phyloP scores from a whole-genome alignment of 2,888 invertebrate genomes.

The Leptogaster cylindrica region DNA sequence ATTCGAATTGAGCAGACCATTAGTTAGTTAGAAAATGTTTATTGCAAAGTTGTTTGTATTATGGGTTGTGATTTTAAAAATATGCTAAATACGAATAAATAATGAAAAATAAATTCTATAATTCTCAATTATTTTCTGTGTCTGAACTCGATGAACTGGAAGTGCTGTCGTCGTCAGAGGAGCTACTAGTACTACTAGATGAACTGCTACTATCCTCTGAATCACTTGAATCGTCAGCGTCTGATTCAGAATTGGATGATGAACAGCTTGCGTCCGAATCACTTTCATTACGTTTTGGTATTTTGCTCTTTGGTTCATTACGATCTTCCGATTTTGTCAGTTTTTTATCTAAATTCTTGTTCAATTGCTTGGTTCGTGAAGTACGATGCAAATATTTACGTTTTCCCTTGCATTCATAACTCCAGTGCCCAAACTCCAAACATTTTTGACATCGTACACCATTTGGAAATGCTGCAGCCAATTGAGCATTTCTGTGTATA shows the following conservation, averaged over 20 bases:
- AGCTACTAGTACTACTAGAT: neutral
- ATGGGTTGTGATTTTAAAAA: no score
- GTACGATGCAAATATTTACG: slow-evolving; percentile 84
- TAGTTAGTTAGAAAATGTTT: no score
- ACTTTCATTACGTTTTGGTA: neutral
- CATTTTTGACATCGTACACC: slow-evolving; percentile 91
- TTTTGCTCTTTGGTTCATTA: neutral
- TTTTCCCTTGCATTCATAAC: slow-evolving; percentile 90
- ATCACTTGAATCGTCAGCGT: neutral
- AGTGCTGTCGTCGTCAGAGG: neutral
- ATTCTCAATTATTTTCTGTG: no score
- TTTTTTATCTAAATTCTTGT: slow-evolving; percentile 66
- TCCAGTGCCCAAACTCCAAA: slow-evolving; percentile 91
- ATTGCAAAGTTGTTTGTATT: no score
- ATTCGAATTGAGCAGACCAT: no score
- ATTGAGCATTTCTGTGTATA: slow-evolving; percentile 65
- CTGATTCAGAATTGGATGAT: neutral
- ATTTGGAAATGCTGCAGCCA: slow-evolving; percentile 73
- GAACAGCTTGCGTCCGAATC: neutral
- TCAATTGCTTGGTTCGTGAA: slow-evolving; percentile 81
- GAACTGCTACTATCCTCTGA: neutral
- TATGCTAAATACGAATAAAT: no score
- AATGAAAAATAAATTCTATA: no score
- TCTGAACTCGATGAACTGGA: no score
- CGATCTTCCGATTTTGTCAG: slow-evolving; percentile 20